These are phyloP conservation scores for Crotalus tigris DNA, from an alignment of 2,113 vertebrate species.

Conservation along the genomic window DNA sequence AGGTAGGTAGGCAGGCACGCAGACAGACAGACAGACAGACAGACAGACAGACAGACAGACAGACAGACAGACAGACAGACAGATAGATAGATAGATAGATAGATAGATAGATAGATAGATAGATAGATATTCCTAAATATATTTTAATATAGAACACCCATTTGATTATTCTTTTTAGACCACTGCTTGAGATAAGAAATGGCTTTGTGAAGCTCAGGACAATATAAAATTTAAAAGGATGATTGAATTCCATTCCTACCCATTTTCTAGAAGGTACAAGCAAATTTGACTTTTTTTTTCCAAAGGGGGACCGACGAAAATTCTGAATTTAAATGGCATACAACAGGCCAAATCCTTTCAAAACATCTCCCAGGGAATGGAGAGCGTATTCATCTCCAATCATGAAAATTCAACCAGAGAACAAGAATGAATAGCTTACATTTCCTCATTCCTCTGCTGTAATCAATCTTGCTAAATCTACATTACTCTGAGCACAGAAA, in stretches of 20 bases:
- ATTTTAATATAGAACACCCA: not conserved
- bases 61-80: too few relatives aligned
- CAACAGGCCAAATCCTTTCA: not conserved
- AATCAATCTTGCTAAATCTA: constrained; percentile 29
- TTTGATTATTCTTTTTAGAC: not conserved
- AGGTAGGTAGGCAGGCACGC: too few relatives aligned
- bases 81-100: accelerated
- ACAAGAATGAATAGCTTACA: not conserved
- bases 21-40: too few relatives aligned
- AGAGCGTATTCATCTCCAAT: not conserved
- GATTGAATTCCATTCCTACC: not conserved
- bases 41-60: too few relatives aligned
- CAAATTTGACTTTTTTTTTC: not conserved
- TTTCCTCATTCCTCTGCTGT: constrained; percentile 9
- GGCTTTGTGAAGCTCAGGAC: not conserved
- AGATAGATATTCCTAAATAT: not conserved
- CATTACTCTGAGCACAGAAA: not conserved
- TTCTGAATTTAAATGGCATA: not conserved
- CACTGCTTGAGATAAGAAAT: not conserved
- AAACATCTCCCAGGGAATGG: not conserved
- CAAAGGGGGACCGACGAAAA: not conserved
- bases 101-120: too few relatives aligned
- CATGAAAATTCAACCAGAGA: constrained; percentile 13
- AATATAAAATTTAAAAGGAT: not conserved
- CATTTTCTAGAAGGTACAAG: not conserved